Base-by-base conservation (phyloP, 2,888 invertebrate species). In the Marasmarcha lunaedactyla region DNA sequence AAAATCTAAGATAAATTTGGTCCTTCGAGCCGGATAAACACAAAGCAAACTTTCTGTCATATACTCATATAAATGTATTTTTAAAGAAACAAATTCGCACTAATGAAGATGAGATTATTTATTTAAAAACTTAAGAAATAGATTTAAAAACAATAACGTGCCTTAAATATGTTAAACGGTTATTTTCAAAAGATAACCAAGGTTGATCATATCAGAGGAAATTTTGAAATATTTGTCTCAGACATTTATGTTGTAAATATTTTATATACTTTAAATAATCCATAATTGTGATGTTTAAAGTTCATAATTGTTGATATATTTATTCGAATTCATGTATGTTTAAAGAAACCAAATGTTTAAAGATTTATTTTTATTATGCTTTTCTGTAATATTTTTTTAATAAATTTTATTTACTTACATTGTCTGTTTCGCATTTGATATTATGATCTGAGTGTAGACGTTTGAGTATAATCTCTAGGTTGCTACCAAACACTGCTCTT, bases 371-470 rank as follows among this genome's bases (percentile, higher is more conserved):
- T 54, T 62, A 63, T 58, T 60, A 60, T 54, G 63, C 69, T 63
- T 59, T 59, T 54, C 55, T 54, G 52, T 54, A 45, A 54, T 46
- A 52, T 48, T 42, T 54, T 55, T 55, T 57, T 58, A 14, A 10
- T 26, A 30, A 72, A 68, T n/a, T 61, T 63, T 60, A 59, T 59
- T 52, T 57, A 40, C 20, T 5, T n/a, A n/a, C n/a, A n/a, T 43
- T 49, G 44, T 15, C 27, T 47, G 44, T 33, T 48, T 40, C 42
- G 45, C 37, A 51, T 49, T 56, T 30, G 35, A 11, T n/a, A n/a
- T n/a, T n/a, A n/a, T n/a, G n/a, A n/a, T n/a, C n/a, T n/a, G n/a
- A n/a, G n/a, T n/a, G n/a, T n/a, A n/a, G n/a, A n/a, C n/a, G n/a
- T n/a, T n/a, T n/a, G n/a, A n/a, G n/a, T n/a, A n/a, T n/a, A n/a